These are phyloP conservation scores for Phyto melanocephala DNA, from an alignment of 2,888 invertebrate species.

Conservation along the genomic window DNA sequence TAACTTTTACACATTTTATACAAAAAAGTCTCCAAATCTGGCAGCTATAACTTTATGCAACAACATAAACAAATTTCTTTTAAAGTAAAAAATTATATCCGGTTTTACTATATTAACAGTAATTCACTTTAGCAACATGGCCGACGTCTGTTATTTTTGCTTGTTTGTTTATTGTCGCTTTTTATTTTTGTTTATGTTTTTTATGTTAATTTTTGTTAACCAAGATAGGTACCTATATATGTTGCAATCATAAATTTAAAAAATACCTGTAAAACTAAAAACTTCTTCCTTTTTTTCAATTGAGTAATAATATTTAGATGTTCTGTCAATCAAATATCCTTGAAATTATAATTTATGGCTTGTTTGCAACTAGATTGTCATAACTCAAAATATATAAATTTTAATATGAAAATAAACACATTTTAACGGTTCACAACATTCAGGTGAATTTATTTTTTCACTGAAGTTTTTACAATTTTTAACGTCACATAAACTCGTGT, in stretches of 20 bases:
- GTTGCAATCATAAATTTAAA: background rate
- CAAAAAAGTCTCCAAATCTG: no score
- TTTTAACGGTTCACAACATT: no score
- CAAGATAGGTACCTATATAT: background rate
- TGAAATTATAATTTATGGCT: no score
- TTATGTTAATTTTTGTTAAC: slow-evolving; percentile 12
- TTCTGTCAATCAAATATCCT: no score
- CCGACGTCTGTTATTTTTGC: slow-evolving; percentile 21
- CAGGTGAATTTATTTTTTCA: no score
- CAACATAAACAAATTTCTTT: slow-evolving; percentile 21
- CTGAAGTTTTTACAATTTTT: no score
- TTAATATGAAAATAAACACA: no score
- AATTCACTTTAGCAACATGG: slow-evolving; percentile 15
- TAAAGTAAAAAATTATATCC: slow-evolving; percentile 46
- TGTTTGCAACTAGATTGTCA: no score
- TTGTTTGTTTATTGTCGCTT: background rate
- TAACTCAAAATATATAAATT: no score
- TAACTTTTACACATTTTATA: no score
- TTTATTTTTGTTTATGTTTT: background rate
- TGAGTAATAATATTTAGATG: slow-evolving; percentile 27
- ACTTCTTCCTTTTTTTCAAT: background rate
- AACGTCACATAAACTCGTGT: no score
- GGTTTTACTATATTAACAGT: slow-evolving; percentile 54
- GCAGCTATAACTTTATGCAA: background rate
- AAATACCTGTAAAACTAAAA: background rate